These are phyloP conservation scores for Polietes domitor DNA, from an alignment of 2,888 invertebrate species.

Conservation along the genomic window DNA sequence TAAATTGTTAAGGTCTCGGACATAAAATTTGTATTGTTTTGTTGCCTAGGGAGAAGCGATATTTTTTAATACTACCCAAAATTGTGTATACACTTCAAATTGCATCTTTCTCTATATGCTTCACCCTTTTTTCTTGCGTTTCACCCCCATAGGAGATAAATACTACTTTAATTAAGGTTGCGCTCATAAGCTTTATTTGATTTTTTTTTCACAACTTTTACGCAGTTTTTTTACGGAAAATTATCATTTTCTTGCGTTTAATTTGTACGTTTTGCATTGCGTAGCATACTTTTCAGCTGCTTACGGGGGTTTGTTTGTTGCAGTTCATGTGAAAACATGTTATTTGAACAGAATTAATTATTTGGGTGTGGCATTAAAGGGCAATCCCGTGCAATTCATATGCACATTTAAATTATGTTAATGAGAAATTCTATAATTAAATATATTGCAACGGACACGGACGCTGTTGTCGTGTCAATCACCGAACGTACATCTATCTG, in stretches of 20 bases:
- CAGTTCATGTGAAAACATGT: not conserved
- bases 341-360: slow-evolving; percentile 19
- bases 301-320: not conserved
- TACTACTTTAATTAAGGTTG: slow-evolving; percentile 12
- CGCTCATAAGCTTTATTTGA: slow-evolving; percentile 14
- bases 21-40: too few relatives aligned
- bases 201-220: not conserved
- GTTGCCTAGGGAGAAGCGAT: too few relatives aligned
- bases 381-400: slow-evolving; percentile 1
- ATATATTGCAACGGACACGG: not conserved
- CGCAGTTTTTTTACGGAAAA: not conserved
- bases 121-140: not conserved
- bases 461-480: not conserved
- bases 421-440: slow-evolving; percentile 5
- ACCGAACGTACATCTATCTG: not conserved
- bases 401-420: slow-evolving; percentile 13
- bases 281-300: not conserved
- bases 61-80: too few relatives aligned
- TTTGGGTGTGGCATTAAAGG: not conserved
- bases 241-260: not conserved
- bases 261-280: not conserved
- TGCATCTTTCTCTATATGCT: too few relatives aligned
- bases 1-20: too few relatives aligned
- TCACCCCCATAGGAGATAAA: not conserved
- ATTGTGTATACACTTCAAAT: too few relatives aligned